Conservation (phyloP, 2,113 vertebrate species). For the Verasper variegatus region DNA sequence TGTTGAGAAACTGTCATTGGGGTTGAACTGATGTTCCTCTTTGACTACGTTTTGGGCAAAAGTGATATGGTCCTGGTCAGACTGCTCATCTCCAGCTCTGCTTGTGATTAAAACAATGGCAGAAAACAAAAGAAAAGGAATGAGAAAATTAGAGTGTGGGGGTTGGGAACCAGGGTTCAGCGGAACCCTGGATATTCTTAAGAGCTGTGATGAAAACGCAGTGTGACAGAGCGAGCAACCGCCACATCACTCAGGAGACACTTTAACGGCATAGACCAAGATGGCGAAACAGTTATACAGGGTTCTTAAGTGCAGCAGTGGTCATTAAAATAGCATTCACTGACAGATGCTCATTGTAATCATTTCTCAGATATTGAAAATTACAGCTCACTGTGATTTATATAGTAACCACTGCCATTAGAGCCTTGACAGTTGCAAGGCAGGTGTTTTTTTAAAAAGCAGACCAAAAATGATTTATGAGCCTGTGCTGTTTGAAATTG, state of each 20-base stretch:
- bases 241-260: slow-evolving; percentile 72
- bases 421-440: slow-evolving; percentile 57
- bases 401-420: slow-evolving; percentile 64
- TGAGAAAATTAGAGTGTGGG: background rate
- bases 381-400: slow-evolving; percentile 75
- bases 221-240: slow-evolving; percentile 62
- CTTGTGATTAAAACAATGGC: slow-evolving; percentile 48
- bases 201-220: slow-evolving; percentile 62
- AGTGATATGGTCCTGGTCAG: background rate
- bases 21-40: no score
- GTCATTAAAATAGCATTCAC: slow-evolving; percentile 74
- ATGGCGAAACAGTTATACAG: slow-evolving; percentile 53
- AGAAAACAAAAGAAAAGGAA: slow-evolving; percentile 20
- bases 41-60: no score
- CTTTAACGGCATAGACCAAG: slow-evolving; percentile 58
- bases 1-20: background rate
- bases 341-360: slow-evolving; percentile 76
- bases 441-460: slow-evolving; percentile 68
- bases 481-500: slow-evolving; percentile 56
- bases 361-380: slow-evolving; percentile 75
- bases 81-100: slow-evolving; percentile 21
- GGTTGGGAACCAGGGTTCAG: slow-evolving; percentile 31
- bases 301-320: slow-evolving; percentile 61
- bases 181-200: slow-evolving; percentile 71
- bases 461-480: slow-evolving; percentile 65